These are phyloP conservation scores for Lathamus discolor DNA, from an alignment of 2,113 vertebrate species.

Conservation along the genomic window DNA sequence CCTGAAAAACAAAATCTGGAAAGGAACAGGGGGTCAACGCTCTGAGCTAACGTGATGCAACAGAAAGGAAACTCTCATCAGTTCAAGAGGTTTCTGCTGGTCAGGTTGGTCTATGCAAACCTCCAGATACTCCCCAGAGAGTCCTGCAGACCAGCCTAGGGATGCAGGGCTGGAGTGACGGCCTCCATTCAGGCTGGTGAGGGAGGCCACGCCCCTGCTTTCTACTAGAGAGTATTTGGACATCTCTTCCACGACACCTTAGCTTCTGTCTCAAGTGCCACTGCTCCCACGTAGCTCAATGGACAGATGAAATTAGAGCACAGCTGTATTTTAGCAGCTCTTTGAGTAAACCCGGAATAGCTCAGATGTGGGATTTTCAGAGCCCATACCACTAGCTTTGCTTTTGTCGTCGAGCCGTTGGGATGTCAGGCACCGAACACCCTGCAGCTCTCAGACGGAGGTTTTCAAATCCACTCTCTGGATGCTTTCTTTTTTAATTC, in stretches of 20 bases:
- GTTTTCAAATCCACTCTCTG: background rate
- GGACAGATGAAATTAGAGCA: background rate
- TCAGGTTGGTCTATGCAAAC: background rate
- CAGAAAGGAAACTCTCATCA: background rate
- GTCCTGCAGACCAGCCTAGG: background rate
- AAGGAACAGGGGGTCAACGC: background rate
- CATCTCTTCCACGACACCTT: background rate
- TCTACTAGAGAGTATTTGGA: background rate
- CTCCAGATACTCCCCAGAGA: background rate
- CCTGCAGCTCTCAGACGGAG: rapidly evolving
- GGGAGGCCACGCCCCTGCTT: background rate
- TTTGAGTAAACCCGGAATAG: background rate
- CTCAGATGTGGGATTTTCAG: rapidly evolving
- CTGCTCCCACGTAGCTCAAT: background rate
- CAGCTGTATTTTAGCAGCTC: background rate
- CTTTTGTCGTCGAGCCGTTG: background rate
- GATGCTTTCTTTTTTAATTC: background rate
- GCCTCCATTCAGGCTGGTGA: background rate
- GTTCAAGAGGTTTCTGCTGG: background rate
- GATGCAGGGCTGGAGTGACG: background rate
- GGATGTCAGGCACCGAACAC: background rate
- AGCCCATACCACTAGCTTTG: background rate
- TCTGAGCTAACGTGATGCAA: background rate
- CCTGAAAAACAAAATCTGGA: background rate
- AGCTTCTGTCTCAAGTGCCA: background rate